phyloP scores from a whole-genome alignment of 2,113 vertebrate species.

The Cinclus cinclus region DNA sequence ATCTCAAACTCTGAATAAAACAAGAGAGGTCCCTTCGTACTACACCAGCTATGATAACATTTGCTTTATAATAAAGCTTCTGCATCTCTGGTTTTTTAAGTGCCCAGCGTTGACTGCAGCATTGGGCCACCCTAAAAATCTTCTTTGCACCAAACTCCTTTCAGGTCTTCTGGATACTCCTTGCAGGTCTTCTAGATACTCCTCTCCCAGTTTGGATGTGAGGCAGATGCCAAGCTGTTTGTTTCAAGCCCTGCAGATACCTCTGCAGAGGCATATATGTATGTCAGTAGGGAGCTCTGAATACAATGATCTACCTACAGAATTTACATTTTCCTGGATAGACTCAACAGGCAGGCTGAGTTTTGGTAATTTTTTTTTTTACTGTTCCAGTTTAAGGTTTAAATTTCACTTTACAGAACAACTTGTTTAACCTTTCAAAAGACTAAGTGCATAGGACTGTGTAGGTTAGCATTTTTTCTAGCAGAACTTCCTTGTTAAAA shows the following conservation, averaged over 20 bases:
- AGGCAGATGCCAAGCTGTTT: not conserved
- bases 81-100: not conserved
- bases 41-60: not conserved
- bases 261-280: not conserved
- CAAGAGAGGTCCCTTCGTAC: not conserved
- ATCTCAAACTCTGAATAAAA: not conserved
- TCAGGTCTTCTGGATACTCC: not conserved
- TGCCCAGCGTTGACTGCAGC: not conserved
- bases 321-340: not conserved
- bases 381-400: not conserved
- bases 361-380: not conserved
- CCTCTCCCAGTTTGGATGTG: not conserved
- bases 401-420: not conserved
- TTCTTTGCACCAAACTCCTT: not conserved
- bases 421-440: not conserved
- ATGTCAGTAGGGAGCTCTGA: rapidly evolving
- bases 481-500: not conserved
- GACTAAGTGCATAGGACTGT: not conserved
- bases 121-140: not conserved
- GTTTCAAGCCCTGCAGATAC: not conserved
- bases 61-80: not conserved
- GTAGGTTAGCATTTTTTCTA: not conserved
- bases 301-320: not conserved
- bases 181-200: not conserved
- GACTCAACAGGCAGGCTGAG: not conserved